Base-by-base conservation (phyloP, 2,888 invertebrate genomes). In the Megastigmus dorsalis region DNA sequence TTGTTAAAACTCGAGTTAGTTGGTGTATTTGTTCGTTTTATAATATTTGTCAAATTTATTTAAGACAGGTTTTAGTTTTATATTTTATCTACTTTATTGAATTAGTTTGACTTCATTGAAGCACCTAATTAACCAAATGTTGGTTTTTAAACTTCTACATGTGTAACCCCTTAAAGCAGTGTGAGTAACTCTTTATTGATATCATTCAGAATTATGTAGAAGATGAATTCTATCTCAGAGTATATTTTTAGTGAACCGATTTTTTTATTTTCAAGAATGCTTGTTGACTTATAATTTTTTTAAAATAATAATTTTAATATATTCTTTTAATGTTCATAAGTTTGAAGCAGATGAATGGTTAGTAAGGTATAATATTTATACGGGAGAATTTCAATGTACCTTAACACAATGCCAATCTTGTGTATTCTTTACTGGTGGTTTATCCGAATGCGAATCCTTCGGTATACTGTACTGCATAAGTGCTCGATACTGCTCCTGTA, bases 401-500 rank as follows among this genome's bases (percentile, higher is more conserved):
- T 92, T 92, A 72, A 91, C 91, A 83, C 92, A 93, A 85, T 92
- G 92, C 92, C 92, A 93, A 85, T 92, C 92, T 59, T 86, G 86
- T 0, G 85, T 85, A 68, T 87, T 87, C 70, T 87, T 87, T 10
- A 90, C 89, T 15, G 89, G 89, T 62, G 90, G 89, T 79, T 90
- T 90, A 83, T 90, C 90, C 75, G 90, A 89, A 85, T 90, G 90
- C 74, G 89, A 89, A 80, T 92, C 92, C 85, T 92, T 92, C 10
- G 93, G 92, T 84, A 93, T 92, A 84, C 94, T 94, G 89, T 93
- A 95, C 86, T 94, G 94, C 90, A 95, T 91, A 33, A 92, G 91
- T 75, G 93, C 93, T 75, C 93, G 91, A 84, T 92, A 92, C 81
- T 93, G 92, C 85, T 93, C 93, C 88, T 93, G 92, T 72, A 94